These are phyloP conservation scores for Picus viridis DNA, from an alignment of 2,797 vertebrate species.

Conservation along the genomic window DNA sequence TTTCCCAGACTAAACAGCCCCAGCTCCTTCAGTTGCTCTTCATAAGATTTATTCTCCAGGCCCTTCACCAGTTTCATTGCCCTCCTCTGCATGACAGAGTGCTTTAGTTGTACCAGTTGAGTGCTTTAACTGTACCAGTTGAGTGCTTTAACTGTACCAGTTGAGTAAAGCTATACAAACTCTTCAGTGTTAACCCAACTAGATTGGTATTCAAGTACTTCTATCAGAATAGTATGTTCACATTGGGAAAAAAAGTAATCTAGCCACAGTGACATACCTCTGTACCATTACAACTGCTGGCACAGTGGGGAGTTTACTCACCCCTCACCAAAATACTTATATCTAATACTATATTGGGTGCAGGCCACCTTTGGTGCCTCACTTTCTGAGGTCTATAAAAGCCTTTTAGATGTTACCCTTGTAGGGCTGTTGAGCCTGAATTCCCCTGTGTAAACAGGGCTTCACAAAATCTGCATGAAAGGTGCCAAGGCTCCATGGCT, in stretches of 20 bases:
- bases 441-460: background rate
- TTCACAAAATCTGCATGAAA: background rate
- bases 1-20: too few relatives aligned
- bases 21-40: too few relatives aligned
- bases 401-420: background rate
- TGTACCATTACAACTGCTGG: conserved; percentile 27
- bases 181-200: background rate
- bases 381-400: background rate
- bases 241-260: background rate
- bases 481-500: background rate
- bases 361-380: background rate
- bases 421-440: background rate
- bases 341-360: background rate
- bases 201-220: conserved; percentile 12
- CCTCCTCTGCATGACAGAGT: background rate
- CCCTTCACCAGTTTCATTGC: too few relatives aligned
- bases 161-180: conserved; percentile 23
- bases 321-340: background rate
- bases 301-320: background rate
- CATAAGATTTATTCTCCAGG: too few relatives aligned
- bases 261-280: background rate
- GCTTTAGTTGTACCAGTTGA: background rate
- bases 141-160: background rate
- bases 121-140: background rate
- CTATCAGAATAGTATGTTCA: conserved; percentile 22